These are phyloP conservation scores for Orchesella flavescens DNA, from an alignment of 2,888 invertebrate genomes.

Conservation along the genomic window DNA sequence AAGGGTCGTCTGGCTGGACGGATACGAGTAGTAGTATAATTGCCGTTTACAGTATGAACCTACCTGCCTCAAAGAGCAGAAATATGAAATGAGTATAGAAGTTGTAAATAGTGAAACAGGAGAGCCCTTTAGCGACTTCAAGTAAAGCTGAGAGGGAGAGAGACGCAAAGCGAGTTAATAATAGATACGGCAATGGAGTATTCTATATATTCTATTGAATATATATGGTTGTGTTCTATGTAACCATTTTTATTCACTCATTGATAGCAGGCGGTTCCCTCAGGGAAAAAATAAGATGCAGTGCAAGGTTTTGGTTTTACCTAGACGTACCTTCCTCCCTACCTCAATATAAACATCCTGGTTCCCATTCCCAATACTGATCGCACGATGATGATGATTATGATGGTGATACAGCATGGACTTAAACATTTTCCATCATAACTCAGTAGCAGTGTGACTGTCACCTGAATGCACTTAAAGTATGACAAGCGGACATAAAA, in stretches of 20 bases:
- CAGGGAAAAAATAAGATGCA: slow-evolving; percentile 27
- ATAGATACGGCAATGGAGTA: no score
- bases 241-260: slow-evolving; percentile 1
- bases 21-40: neutral
- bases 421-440: slow-evolving; percentile 18
- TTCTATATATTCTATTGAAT: no score
- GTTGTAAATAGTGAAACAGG: neutral
- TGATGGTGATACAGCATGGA: neutral
- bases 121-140: neutral
- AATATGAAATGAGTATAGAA: neutral
- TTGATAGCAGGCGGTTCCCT: slow-evolving; percentile 33
- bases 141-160: no score
- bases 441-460: slow-evolving; percentile 11
- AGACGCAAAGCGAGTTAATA: neutral
- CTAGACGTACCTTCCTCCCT: slow-evolving; percentile 41
- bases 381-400: neutral
- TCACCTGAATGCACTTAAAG: slow-evolving; percentile 41
- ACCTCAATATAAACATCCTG: slow-evolving; percentile 47
- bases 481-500: slow-evolving; percentile 47
- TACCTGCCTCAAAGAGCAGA: slow-evolving; percentile 3
- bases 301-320: neutral
- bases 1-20: slow-evolving; percentile 21
- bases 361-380: slow-evolving; percentile 28
- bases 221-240: neutral
- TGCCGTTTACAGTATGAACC: slow-evolving; percentile 9